These are phyloP conservation scores for Peromyscus maniculatus DNA, from an alignment of 2,113 vertebrate genomes.

Conservation along the genomic window DNA sequence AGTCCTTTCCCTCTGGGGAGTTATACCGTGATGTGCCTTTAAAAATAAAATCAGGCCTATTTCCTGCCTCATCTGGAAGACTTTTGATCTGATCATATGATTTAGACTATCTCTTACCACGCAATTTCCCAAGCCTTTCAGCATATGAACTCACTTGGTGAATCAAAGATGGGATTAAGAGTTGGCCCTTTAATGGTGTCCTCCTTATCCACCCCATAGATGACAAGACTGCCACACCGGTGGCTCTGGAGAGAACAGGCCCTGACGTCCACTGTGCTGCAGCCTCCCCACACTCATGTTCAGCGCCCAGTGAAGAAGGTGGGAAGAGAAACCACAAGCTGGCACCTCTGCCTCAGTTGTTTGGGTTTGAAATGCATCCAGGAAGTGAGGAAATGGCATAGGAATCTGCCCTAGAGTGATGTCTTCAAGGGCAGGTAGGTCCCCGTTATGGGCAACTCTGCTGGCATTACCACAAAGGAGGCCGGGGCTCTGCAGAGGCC, in stretches of 20 bases:
- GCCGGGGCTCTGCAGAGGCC: constrained; percentile 74
- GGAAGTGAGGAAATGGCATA: constrained; percentile 75
- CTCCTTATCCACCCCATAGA: constrained; percentile 77
- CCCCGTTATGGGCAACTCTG: constrained; percentile 65
- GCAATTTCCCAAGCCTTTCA: constrained; percentile 60
- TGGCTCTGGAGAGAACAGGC: background rate
- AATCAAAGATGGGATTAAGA: constrained; percentile 68
- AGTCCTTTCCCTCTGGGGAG: constrained; percentile 36
- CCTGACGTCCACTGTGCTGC: accelerated
- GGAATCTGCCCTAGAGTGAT: constrained; percentile 76
- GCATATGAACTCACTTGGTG: background rate
- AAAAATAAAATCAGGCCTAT: constrained; percentile 70
- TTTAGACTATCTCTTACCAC: constrained; percentile 44
- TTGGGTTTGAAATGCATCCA: constrained; percentile 81
- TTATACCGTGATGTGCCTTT: constrained; percentile 52
- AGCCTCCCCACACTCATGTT: background rate
- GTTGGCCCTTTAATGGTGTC: constrained; percentile 32
- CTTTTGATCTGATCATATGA: constrained; percentile 58
- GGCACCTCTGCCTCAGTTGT: constrained; percentile 77
- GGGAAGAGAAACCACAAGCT: constrained; percentile 36
- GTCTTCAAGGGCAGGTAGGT: constrained; percentile 76
- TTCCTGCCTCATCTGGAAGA: constrained; percentile 62
- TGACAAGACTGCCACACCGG: constrained; percentile 64
- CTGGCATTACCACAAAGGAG: constrained; percentile 66
- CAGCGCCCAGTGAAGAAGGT: background rate